These are phyloP conservation scores for Aleiodes leptofemur DNA, from an alignment of 2,888 invertebrate species.

Conservation along the genomic window DNA sequence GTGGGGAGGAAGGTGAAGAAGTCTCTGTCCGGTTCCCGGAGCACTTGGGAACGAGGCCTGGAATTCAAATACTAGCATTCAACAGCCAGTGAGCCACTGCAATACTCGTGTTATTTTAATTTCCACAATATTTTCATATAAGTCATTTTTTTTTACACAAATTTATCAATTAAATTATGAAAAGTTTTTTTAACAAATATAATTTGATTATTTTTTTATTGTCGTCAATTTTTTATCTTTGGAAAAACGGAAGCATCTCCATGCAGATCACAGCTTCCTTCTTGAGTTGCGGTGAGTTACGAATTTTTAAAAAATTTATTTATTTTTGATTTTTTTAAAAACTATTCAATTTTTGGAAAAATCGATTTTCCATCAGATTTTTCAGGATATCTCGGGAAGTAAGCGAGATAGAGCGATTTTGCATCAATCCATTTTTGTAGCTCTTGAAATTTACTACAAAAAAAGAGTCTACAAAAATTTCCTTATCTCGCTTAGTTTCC, in stretches of 20 bases:
- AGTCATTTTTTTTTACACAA: not conserved
- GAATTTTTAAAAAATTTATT: slow-evolving; percentile 39
- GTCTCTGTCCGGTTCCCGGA: not conserved
- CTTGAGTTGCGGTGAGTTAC: slow-evolving; percentile 43
- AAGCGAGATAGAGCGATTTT: too few species aligned
- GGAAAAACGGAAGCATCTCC: slow-evolving; percentile 11
- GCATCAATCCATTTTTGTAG: too few species aligned
- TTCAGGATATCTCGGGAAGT: too few species aligned
- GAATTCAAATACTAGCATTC: not conserved
- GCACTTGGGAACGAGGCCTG: not conserved
- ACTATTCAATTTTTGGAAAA: too few species aligned
- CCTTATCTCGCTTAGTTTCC: too few species aligned
- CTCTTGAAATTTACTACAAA: too few species aligned
- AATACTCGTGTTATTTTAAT: not conserved
- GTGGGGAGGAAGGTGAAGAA: not conserved
- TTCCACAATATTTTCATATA: not conserved
- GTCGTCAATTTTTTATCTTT: not conserved
- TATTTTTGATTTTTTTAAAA: too few species aligned
- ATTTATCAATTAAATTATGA: not conserved
- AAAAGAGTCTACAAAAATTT: too few species aligned
- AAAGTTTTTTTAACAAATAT: slow-evolving; percentile 2
- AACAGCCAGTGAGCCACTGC: not conserved
- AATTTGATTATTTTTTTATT: not conserved
- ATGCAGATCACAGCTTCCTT: slow-evolving; percentile 2
- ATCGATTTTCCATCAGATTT: too few species aligned